phyloP scores from a whole-genome alignment of 2,888 invertebrate species.

The Acleris emargana region DNA sequence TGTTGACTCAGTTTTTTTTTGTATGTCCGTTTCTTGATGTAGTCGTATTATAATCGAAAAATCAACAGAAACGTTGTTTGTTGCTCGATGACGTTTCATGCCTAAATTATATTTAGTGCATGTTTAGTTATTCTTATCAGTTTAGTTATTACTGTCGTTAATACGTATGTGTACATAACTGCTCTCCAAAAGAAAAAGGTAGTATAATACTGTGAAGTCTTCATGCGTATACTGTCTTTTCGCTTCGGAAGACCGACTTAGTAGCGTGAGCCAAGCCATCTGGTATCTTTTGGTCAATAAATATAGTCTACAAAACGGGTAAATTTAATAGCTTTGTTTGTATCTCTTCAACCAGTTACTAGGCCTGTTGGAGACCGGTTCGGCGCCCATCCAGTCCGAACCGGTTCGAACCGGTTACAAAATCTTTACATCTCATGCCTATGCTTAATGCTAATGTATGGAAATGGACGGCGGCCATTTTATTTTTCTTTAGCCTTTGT shows the following conservation, averaged over 20 bases:
- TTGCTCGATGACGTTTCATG: too few species aligned
- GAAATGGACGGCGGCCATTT: constrained; percentile 49
- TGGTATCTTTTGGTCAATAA: constrained; percentile 14
- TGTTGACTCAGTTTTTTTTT: too few species aligned
- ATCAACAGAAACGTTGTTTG: too few species aligned
- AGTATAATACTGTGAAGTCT: not conserved
- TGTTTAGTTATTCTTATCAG: too few species aligned
- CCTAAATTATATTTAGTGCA: too few species aligned
- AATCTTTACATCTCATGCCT: constrained; percentile 51
- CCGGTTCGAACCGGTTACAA: constrained; percentile 54
- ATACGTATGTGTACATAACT: too few species aligned
- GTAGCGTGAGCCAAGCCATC: constrained; percentile 9
- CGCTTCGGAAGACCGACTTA: not conserved
- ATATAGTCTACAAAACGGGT: constrained; percentile 23
- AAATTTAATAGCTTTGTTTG: constrained; percentile 33
- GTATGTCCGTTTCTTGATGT: too few species aligned
- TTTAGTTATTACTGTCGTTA: too few species aligned
- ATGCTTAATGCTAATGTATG: constrained; percentile 62
- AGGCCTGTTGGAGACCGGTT: constrained; percentile 56
- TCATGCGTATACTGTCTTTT: too few species aligned
- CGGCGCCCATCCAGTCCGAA: constrained; percentile 45
- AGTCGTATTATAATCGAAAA: too few species aligned
- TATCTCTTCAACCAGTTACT: constrained; percentile 46
- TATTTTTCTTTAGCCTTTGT: constrained; percentile 45
- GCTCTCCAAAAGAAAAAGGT: too few species aligned